Percentiles rank a stretch among this genome's conserved stretches.
phyloP scores from a whole-genome alignment of 2,113 vertebrate species.

The Zapus hudsonius region DNA sequence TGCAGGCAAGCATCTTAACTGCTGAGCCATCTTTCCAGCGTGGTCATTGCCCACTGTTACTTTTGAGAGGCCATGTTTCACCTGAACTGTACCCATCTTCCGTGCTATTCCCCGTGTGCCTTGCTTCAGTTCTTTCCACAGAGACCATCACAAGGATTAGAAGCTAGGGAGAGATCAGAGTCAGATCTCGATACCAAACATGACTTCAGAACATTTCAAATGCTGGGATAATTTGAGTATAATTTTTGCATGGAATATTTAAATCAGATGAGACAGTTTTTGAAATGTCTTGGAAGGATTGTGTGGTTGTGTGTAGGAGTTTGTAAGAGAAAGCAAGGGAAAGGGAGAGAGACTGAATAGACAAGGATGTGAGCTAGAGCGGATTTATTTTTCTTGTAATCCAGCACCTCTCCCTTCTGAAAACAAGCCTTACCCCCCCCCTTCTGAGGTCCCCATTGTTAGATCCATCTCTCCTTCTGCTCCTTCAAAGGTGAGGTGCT shows the following conservation, averaged over 20 bases:
- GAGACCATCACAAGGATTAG: not conserved
- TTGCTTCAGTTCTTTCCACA: not conserved
- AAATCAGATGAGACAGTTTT: not conserved
- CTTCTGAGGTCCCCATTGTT: not conserved
- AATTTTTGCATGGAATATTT: not conserved
- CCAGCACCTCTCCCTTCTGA: not conserved
- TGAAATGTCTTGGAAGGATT: not conserved
- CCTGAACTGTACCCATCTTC: not conserved
- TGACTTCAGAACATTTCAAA: not conserved
- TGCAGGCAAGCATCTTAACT: too few species aligned
- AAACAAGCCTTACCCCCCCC: not conserved
- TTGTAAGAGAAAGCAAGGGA: rapidly evolving
- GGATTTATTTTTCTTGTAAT: not conserved
- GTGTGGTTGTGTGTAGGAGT: not conserved
- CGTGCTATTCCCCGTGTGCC: too few species aligned
- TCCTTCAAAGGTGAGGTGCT: too few species aligned
- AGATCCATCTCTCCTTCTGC: too few species aligned
- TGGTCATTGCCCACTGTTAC: not conserved
- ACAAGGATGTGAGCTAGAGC: not conserved
- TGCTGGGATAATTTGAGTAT: not conserved
- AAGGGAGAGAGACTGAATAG: not conserved
- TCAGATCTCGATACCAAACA: not conserved
- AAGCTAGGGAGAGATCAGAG: not conserved
- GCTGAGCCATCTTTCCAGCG: too few species aligned
- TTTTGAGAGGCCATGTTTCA: not conserved